These are phyloP conservation scores for Neotoxoptera formosana DNA, from an alignment of 1,140 invertebrate species.

Conservation along the genomic window DNA sequence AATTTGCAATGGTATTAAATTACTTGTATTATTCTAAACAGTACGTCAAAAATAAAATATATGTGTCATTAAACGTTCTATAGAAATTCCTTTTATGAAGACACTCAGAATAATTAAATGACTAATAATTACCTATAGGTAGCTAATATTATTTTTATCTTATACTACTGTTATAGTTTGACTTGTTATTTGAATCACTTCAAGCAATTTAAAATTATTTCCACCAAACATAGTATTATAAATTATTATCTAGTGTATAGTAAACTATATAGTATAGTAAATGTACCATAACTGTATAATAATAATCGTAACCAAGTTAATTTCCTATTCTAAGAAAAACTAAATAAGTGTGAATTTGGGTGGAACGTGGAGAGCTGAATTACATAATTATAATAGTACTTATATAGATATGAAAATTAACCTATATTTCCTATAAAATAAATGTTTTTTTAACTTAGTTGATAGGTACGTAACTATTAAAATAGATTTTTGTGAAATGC, in stretches of 20 bases:
- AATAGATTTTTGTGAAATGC: background rate
- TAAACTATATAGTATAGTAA: background rate
- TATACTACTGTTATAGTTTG: background rate
- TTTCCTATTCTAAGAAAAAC: background rate
- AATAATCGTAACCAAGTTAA: background rate
- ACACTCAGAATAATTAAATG: background rate
- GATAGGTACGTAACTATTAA: background rate
- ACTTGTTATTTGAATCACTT: background rate
- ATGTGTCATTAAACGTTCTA: background rate
- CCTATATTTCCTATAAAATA: background rate
- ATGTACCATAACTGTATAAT: constrained; percentile 11
- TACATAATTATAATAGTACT: background rate
- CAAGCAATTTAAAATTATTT: background rate
- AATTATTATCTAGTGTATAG: background rate
- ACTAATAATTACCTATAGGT: background rate
- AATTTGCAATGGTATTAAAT: too few species aligned
- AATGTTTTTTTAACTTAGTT: background rate
- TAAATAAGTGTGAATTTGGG: background rate
- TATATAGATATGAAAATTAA: background rate
- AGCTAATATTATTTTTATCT: background rate
- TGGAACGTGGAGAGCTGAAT: background rate
- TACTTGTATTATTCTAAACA: too few species aligned
- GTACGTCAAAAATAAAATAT: too few species aligned
- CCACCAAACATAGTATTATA: background rate
- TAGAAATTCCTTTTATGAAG: background rate